Conservation (phyloP, 1,140 invertebrate species). For the Bombus huntii region DNA sequence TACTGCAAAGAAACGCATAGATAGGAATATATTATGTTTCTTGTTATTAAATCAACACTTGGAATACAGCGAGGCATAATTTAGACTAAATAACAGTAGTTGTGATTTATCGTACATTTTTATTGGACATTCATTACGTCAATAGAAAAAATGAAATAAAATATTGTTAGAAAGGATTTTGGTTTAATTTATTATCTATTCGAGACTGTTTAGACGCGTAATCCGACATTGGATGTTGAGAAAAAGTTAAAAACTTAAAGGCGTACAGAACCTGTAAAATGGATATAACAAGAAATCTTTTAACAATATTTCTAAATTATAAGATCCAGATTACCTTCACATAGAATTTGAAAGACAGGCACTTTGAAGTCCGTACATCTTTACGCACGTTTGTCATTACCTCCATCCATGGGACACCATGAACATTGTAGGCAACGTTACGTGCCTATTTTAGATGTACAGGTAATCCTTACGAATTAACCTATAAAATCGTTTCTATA, state of each 20-base stretch:
- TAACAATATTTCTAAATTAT: neutral
- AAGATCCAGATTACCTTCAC: too few species aligned
- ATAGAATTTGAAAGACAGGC: too few species aligned
- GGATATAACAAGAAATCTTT: neutral
- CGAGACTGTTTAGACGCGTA: neutral
- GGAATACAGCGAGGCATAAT: neutral
- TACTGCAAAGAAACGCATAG: neutral
- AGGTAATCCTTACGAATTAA: too few species aligned
- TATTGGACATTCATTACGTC: neutral
- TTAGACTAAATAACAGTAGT: neutral
- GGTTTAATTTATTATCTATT: neutral
- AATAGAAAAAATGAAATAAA: neutral
- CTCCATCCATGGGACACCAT: too few species aligned
- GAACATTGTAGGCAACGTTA: too few species aligned
- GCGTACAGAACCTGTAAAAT: too few species aligned
- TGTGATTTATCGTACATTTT: slow-evolving; percentile 7
- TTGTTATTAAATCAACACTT: slow-evolving; percentile 1
- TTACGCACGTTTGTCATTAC: too few species aligned
- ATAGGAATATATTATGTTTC: too few species aligned
- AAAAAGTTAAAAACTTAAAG: too few species aligned
- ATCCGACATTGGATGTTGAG: slow-evolving; percentile 20
- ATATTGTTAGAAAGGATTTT: neutral
- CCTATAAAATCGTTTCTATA: too few species aligned
- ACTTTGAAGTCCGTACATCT: too few species aligned
- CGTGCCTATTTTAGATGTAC: too few species aligned